phyloP scores from a whole-genome alignment of 2,888 invertebrate species.

The Glaucopsyche alexis region DNA sequence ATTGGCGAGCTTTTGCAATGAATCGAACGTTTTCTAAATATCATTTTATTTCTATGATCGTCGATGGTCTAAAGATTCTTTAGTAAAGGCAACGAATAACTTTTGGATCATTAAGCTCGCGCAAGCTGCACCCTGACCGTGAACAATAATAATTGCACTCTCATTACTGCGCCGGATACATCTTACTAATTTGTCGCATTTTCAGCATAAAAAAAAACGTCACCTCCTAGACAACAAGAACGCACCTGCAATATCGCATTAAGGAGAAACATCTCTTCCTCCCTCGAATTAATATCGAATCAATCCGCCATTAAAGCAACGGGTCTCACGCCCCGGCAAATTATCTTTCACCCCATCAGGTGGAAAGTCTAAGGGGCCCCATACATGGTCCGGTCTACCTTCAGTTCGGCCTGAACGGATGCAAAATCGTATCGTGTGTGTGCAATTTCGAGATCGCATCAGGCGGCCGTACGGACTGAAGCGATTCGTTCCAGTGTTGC shows the following conservation, averaged over 20 bases:
- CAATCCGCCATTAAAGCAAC: constrained; percentile 73
- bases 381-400: too few relatives aligned
- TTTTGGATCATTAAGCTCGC: not conserved
- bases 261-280: constrained; percentile 61
- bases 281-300: constrained; percentile 77
- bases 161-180: constrained; percentile 33
- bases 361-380: constrained; percentile 77
- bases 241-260: constrained; percentile 55
- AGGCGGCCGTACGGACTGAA: too few relatives aligned
- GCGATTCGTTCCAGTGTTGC: too few relatives aligned
- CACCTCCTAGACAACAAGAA: constrained; percentile 55
- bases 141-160: not conserved
- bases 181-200: constrained; percentile 30
- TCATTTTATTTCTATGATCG: too few relatives aligned
- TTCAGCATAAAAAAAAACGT: constrained; percentile 49
- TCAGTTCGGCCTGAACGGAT: too few relatives aligned
- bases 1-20: too few relatives aligned
- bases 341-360: constrained; percentile 77
- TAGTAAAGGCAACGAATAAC: not conserved
- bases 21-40: too few relatives aligned
- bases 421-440: too few relatives aligned
- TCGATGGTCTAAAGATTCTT: not conserved
- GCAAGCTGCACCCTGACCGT: constrained; percentile 6
- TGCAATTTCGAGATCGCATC: too few relatives aligned
- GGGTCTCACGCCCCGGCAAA: constrained; percentile 73